Evolutionary conservation across 2,797 vertebrate genomes (phyloP), one percentile per base, ranked within the genome.

Genomic region (Hydrocynus forskahlii): DNA sequence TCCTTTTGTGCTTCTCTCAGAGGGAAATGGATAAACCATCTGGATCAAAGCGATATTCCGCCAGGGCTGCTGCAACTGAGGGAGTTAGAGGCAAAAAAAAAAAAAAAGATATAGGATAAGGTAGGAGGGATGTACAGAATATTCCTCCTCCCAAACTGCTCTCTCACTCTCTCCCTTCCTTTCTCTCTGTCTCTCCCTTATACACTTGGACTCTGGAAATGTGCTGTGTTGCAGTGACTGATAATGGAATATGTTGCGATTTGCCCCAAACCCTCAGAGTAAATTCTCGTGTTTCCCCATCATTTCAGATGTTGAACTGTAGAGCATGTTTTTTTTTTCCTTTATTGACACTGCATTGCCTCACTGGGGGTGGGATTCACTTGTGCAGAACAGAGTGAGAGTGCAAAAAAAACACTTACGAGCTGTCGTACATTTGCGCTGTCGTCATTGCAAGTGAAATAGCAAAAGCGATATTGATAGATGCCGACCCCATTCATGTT

Each of bases 11-110:
- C 71, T 86, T 60, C 64, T 72, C 72, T 29, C 73, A 86, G 76
- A 84, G 77, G 85, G 79, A 83, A 81, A 75, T 66, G 70, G 78
- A 74, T 79, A 92, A 94, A 94, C 93, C 93, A 94, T 94, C 93
- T 94, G 93, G 91, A 94, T 94, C 93, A 90, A 90, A 91, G 81
- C n/a, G 54, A 74, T 81, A 88, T 90, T 91, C 85, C 48, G 83
- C 83, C 79, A 84, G 87, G 88, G 89, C 88, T 90, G 91, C 91
- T 89, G 88, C 50, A 81, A 76, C 81, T 72, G 73, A 78, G 80
- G 76, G 70, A 59, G 48, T 72, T 54, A 5, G 64, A 64, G 73
- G 19, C n/a, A 57, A 68, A 60, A 59, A 72, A 57, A 68, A 60
- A 59, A 72, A 29, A n/a, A 14, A 45, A 43, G 2, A 13, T 23